Conservation (phyloP, 2,888 invertebrate species). For the Tinea trinotella region DNA sequence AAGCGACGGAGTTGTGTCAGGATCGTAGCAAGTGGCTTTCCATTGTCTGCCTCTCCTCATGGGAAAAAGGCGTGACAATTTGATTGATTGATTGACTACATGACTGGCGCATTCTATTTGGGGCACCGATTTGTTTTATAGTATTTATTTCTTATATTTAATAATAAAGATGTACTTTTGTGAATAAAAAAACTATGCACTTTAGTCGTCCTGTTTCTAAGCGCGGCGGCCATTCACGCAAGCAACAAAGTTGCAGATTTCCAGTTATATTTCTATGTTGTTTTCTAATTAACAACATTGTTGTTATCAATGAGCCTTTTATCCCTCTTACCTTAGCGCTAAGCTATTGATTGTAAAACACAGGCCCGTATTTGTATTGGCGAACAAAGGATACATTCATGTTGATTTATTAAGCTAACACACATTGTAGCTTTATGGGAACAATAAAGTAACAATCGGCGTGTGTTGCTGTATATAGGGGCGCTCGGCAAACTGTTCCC, state of each 20-base stretch:
- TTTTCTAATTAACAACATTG: constrained; percentile 3
- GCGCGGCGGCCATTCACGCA: background rate
- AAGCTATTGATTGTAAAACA: constrained; percentile 16
- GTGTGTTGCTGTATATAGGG: constrained; percentile 9
- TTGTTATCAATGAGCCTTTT: constrained; percentile 8
- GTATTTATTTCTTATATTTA: too few relatives aligned
- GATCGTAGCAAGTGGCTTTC: too few relatives aligned
- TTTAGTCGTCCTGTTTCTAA: too few relatives aligned
- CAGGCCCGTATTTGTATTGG: constrained; percentile 14
- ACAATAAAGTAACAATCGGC: constrained; percentile 11
- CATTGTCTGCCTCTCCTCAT: too few relatives aligned
- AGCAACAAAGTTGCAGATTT: background rate
- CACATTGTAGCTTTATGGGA: constrained; percentile 2
- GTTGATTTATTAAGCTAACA: constrained; percentile 13
- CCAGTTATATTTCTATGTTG: background rate
- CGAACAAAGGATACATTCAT: constrained; percentile 17
- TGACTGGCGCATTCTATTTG: too few relatives aligned
- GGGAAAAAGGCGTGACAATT: too few relatives aligned
- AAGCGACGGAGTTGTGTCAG: too few relatives aligned
- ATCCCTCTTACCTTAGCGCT: background rate
- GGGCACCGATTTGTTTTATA: too few relatives aligned
- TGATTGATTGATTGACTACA: too few relatives aligned
- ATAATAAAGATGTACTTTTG: too few relatives aligned
- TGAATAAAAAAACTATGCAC: too few relatives aligned
- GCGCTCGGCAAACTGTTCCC: background rate